Base-by-base conservation (phyloP, 35 echinoderm and acorn worm genomes). In the Acanthaster planci region DNA sequence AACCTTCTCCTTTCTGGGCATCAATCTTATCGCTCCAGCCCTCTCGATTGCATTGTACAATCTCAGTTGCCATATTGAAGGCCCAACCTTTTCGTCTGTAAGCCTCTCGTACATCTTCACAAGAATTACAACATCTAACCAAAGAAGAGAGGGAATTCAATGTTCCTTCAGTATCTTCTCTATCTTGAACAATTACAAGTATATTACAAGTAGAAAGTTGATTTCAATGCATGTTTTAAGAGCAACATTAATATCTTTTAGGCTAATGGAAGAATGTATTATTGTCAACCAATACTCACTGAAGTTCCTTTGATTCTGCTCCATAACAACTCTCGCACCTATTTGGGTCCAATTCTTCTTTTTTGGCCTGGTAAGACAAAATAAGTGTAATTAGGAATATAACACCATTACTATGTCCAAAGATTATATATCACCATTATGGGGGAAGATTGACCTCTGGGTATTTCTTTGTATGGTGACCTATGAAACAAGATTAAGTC, bases 301-400 rank as follows among this genome's bases (percentile, higher is more conserved):
- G 85, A 19, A 90, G 67, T 40, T 89, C 92, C 38, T 67, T 59
- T 47, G 88, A 89, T 76, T 98, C 95, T 52, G 91, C 95, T 31
- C 95, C 95, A 58, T 97, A 98, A 51, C 95, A 98, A 77, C 95
- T 98, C 81, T 98, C 95, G 83, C 91, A 98, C 78, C 95, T 90
- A 27, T 91, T 82, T 38, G 95, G 95, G 78, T 98, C 95, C 51
- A 98, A 39, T 51, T 80, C 64, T 42, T 91, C 85, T 32, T 89
- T 38, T 44, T 86, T 57, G 7, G 75, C 72, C 23, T 39, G 35
- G 72, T 88, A 88, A 14, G 34, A 42, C 50, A 37, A 16, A 19
- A 64, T 64, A 34, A 10, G 76, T 0, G 29, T 21, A 83, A 14
- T 56, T 56, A 83, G 0, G 1, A 34, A 31, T 6, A 72, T 31